Evolutionary conservation across 2,888 invertebrate species (phyloP).

Genomic region (Agriopis aurantiaria): DNA sequence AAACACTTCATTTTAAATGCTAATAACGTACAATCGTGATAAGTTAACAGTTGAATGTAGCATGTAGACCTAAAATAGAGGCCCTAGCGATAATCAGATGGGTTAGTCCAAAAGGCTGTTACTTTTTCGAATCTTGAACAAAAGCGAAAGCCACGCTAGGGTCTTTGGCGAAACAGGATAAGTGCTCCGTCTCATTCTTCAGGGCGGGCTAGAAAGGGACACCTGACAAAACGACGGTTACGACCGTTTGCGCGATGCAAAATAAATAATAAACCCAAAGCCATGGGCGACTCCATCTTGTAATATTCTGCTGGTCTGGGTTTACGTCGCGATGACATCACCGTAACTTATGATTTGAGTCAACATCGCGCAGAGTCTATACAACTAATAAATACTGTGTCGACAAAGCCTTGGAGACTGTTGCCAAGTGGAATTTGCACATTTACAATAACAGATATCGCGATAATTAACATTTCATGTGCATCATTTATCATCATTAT

Average conservation of each 20-base stretch:
- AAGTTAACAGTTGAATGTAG: conserved; percentile 20
- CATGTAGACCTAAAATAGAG: conserved; percentile 21
- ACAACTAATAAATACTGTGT: conserved; percentile 55
- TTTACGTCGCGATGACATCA: conserved; percentile 79
- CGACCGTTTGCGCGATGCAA: conserved; percentile 75
- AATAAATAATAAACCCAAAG: conserved; percentile 81
- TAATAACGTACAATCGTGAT: conserved; percentile 19
- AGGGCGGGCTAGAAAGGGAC: conserved; percentile 65
- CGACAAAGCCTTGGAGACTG: conserved; percentile 61
- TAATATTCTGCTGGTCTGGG: conserved; percentile 52
- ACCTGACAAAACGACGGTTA: conserved; percentile 75
- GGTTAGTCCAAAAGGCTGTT: conserved; percentile 32
- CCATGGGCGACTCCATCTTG: conserved; percentile 71
- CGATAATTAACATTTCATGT: conserved; percentile 8
- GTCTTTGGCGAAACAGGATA: conserved; percentile 72
- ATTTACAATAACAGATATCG: conserved; percentile 41
- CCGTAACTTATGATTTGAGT: conserved; percentile 79
- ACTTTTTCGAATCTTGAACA: conserved; percentile 49
- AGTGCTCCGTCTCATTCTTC: conserved; percentile 62
- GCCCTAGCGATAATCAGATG: conserved; percentile 22
- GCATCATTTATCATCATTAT: conserved; percentile 12
- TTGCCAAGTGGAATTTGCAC: conserved; percentile 60
- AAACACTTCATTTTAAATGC: conserved; percentile 28
- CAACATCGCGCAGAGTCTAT: conserved; percentile 66
- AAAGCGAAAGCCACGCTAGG: conserved; percentile 63